Evolutionary conservation across 2,888 invertebrate genomes (phyloP), one percentile per base, ranked within the genome.

Genomic region (Trilocha varians): DNA sequence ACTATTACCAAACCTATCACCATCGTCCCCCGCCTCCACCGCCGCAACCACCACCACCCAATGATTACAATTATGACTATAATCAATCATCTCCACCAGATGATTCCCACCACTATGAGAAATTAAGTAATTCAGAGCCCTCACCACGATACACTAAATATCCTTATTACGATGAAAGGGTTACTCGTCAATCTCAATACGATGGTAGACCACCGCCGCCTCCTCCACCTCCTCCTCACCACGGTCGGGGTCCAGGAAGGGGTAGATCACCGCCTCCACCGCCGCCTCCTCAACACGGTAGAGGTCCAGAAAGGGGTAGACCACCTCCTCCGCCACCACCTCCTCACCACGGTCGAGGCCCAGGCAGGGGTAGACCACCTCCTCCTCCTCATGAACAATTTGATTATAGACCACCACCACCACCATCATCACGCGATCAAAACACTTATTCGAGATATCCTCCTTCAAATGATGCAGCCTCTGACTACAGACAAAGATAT

Each of bases 351-450:
- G n/a, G n/a, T n/a, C n/a, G n/a, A n/a, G n/a, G n/a, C n/a, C n/a
- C n/a, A n/a, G n/a, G n/a, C n/a, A n/a, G 41, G 9, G 32, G 41
- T 13, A 35, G 43, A 5, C 46, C 47, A 16, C 55, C 55, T 0
- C 49, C 50, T 4, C 49, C 51, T 9, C 45, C 40, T 13, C 44
- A 40, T 16, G 38, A 38, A 5, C 18, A 18, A 5, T 18, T 18
- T 6, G 32, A 47, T 5, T 33, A 15, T 5, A 37, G 36, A 35
- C 41, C 48, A 13, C 41, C 50, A 9, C 48, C 51, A 15, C 39
- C 46, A 33, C 40, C 41, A 11, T 36, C 39, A 45, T 18, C 42
- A 43, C 0, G 32, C 36, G 14, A 45, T 40, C 16, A 39, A 46
- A 11, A 39, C 42, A 32, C 39, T 14, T 15, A 17, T 34, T 5